A percentile compares a stretch with the other conserved stretches of the same genome.
Conservation (phyloP, 2,888 invertebrate species). For the Parnassius apollo region DNA sequence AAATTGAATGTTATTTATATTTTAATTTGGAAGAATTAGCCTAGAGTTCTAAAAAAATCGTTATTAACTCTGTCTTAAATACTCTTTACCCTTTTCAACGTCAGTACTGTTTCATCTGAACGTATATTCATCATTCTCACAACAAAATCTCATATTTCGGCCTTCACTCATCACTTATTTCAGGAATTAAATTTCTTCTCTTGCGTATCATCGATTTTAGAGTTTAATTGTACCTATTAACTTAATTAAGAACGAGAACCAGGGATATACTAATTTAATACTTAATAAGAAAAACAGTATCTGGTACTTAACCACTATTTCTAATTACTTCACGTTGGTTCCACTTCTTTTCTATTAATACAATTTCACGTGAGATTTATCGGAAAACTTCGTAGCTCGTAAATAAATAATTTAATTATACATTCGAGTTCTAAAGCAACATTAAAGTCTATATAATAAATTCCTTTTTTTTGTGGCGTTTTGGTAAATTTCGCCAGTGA, state of each 20-base stretch:
- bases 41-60: no score
- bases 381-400: neutral
- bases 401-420: conserved; percentile 2
- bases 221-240: neutral
- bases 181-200: no score
- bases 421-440: neutral
- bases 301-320: neutral
- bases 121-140: no score
- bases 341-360: neutral
- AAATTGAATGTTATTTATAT: neutral
- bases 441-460: no score
- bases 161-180: no score
- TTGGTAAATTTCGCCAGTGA: no score
- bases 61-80: no score
- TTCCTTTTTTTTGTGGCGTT: no score
- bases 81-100: no score
- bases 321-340: conserved; percentile 3
- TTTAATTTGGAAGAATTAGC: neutral
- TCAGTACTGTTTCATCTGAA: no score
- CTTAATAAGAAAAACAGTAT: neutral
- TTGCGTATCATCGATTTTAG: neutral
- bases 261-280: conserved; percentile 5
- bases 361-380: neutral
- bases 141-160: no score
- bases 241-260: neutral